Percentiles rank a stretch among this genome's conserved stretches.
phyloP scores from a whole-genome alignment of 53 echinoderm and acorn worm species.

The Patiria pectinifera region DNA sequence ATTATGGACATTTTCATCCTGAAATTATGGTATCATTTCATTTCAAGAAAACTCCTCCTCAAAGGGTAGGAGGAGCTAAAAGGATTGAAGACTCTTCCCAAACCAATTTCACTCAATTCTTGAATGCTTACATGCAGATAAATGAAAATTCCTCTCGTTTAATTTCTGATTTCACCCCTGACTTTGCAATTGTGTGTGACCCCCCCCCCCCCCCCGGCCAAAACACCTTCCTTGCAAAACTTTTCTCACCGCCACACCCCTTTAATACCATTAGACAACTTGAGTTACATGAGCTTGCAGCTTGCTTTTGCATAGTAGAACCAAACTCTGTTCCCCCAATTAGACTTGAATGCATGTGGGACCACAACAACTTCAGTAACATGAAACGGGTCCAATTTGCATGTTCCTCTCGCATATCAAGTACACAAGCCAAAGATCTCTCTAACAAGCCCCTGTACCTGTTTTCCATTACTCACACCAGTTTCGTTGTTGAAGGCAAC shows the following conservation, averaged over 20 bases:
- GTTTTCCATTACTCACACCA: slow-evolving; percentile 22
- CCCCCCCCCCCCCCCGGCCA: too few species aligned
- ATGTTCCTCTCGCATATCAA: neutral
- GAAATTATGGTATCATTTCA: too few species aligned
- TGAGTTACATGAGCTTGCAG: neutral
- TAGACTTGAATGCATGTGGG: slow-evolving; percentile 4
- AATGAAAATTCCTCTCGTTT: too few species aligned
- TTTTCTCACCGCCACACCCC: neutral
- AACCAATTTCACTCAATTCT: too few species aligned
- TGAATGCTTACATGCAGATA: too few species aligned
- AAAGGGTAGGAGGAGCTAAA: too few species aligned
- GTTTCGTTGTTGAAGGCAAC: neutral
- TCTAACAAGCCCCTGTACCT: slow-evolving; percentile 12
- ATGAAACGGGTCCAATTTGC: slow-evolving; percentile 15
- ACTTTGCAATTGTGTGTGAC: too few species aligned
- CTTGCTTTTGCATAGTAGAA: neutral
- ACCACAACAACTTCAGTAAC: slow-evolving; percentile 25
- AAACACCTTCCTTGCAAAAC: too few species aligned
- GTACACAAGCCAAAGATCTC: neutral
- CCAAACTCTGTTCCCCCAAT: neutral
- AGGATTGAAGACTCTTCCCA: too few species aligned
- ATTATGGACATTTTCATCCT: too few species aligned
- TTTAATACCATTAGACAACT: neutral
- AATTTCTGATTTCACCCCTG: too few species aligned
- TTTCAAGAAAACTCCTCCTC: too few species aligned